Base-by-base conservation (phyloP, 2,888 invertebrate species). In the Pollenia amentaria region DNA sequence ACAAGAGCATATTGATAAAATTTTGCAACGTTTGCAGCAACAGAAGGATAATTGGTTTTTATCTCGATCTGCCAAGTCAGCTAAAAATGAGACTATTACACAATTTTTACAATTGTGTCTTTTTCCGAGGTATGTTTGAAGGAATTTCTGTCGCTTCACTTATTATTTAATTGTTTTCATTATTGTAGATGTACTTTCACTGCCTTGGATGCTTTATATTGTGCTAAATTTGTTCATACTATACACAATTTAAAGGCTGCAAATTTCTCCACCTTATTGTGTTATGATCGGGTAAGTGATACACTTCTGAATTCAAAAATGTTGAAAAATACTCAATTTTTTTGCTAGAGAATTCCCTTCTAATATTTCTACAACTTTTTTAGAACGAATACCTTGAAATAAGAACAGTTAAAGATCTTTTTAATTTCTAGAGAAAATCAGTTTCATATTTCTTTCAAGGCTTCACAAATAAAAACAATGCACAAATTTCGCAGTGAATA, bases 241-340 rank as follows among this genome's bases (percentile, higher is more conserved):
- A 97, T 99, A 89, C 99, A 99, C 94, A 96, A 96, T 90, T 94
- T 99, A 89, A 97, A 98, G 94, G 98, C 99, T 67, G 97, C 98
- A 8, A 98, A 99, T 94, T 99, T 99, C 94, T 98, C 99, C 16
- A 99, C 99, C 0, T 95, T 99, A 77, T 95, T 99, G 70, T 99
- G 99, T 93, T 99, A 99, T 91, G 99, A 99, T 94, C 95, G 99
- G 94, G 98, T 99, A 94, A 88, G 84, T 86, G 10, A 10, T 48
- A 48, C 3, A 12, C 6, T 6, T 29, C 29, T 6, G 6, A 29
- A 3, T 29, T 29, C 29, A 29, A 6, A 29, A 44, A 21, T 21
- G 4, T 21, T 10, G 0, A 29, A 48, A 48, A 29, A 38, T 12
- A 10, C n/a, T 21, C 1, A 9, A 44, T 6, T 29, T 29, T 29